Percentiles rank a stretch among this genome's conserved stretches.
Evolutionary conservation across 2,797 vertebrate species (phyloP).

Genomic region (Poecilia wingei): DNA sequence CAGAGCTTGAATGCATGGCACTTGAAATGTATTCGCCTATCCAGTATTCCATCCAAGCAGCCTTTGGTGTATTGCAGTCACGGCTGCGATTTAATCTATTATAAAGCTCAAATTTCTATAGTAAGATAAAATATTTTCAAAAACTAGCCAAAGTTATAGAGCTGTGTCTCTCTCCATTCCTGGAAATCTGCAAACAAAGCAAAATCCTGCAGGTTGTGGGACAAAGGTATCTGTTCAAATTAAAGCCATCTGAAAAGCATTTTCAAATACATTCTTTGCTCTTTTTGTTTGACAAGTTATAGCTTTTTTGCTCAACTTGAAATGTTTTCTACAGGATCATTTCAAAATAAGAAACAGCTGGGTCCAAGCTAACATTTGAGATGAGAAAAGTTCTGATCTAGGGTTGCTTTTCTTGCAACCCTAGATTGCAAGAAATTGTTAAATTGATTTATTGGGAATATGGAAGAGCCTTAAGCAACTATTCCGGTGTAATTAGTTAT

Average conservation of each 20-base stretch:
- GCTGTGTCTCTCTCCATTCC: background rate
- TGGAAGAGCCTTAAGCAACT: background rate
- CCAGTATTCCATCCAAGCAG: background rate
- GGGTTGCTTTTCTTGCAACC: too few species aligned
- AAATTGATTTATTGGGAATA: background rate
- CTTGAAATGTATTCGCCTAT: background rate
- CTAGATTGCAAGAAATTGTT: background rate
- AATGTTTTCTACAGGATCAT: background rate
- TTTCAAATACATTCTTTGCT: background rate
- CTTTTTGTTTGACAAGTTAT: slow-evolving; percentile 6
- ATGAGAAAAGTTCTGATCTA: background rate
- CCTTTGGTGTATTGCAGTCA: background rate
- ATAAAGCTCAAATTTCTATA: background rate
- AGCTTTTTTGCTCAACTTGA: background rate
- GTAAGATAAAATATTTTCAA: background rate
- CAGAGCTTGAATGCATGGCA: background rate
- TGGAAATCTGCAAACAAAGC: background rate
- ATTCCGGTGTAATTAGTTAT: background rate
- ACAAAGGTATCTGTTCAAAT: background rate
- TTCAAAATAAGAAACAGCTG: background rate
- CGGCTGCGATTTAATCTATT: background rate
- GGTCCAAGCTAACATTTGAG: background rate
- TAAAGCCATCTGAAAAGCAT: background rate
- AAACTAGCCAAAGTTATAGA: background rate
- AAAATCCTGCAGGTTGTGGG: background rate